Evolutionary conservation across 2,888 invertebrate genomes (phyloP).

Genomic region (Zygaena filipendulae): DNA sequence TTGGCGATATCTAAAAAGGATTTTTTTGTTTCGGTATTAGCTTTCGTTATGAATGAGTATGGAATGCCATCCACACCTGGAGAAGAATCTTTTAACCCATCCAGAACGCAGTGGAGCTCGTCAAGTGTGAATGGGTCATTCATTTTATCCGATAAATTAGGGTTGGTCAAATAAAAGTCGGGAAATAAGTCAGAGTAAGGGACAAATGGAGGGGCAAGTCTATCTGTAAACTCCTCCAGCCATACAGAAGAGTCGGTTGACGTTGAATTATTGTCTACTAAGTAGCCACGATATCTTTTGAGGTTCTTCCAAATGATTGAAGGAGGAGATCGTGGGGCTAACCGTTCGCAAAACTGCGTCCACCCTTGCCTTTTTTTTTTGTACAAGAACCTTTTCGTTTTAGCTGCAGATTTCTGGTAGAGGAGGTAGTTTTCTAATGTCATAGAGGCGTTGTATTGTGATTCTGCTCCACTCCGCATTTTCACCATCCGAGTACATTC

Average conservation of each 20-base stretch:
- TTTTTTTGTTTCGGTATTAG: background rate
- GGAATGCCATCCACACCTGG: slow-evolving; percentile 14
- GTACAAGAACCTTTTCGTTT: slow-evolving; percentile 3
- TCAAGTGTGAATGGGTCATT: slow-evolving; percentile 8
- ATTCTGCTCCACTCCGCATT: slow-evolving; percentile 3
- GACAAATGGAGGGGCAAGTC: slow-evolving; percentile 3
- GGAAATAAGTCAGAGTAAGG: background rate
- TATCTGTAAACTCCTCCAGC: slow-evolving; percentile 4
- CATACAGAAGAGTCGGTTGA: background rate
- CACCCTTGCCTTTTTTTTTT: slow-evolving; percentile 10
- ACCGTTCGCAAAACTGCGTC: slow-evolving; percentile 8
- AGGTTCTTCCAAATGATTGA: slow-evolving; percentile 9
- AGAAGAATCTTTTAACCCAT: slow-evolving; percentile 6
- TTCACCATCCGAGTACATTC: slow-evolving; percentile 7
- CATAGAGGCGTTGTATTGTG: slow-evolving; percentile 2
- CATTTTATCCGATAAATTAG: background rate
- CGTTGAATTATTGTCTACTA: background rate
- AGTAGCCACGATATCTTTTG: slow-evolving; percentile 5
- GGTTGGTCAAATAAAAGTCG: background rate
- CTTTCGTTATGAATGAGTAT: slow-evolving; percentile 11
- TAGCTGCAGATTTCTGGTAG: slow-evolving; percentile 5
- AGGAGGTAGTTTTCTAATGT: slow-evolving; percentile 5
- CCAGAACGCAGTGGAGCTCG: slow-evolving; percentile 6
- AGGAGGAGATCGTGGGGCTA: slow-evolving; percentile 7
- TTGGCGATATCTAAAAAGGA: slow-evolving; percentile 8